Evolutionary conservation across 2,113 vertebrate species (phyloP), one percentile per base, ranked within the genome.

Genomic region (Daphoenositta chrysoptera): DNA sequence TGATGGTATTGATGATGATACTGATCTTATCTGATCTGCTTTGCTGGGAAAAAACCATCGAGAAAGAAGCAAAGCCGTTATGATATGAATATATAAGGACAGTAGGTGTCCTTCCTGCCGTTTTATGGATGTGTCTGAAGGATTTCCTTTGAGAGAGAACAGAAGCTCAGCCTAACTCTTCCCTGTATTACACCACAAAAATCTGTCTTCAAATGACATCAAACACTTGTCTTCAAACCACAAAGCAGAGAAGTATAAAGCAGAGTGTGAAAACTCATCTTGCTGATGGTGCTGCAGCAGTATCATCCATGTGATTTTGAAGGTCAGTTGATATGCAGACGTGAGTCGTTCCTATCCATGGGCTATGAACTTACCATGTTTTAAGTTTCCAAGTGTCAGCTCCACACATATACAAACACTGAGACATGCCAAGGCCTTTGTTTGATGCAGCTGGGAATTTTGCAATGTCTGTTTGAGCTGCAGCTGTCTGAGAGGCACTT

Each of bases 61-160:
- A 48, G 63, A 44, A 80, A 88, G 82, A 68, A 71, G 71, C 17
- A 40, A 86, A 96, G 79, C 9, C 69, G 6, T 71, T 70, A 83
- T 93, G 92, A 87, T 92, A 68, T 86, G 80, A 95, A 95, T 95
- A 44, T 35, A 23, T 92, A 88, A 92, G 96, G 92, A 97, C 68
- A 13, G 90, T 92, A 97, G 92, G 92, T 95, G 96, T 96, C 93
- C 94, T 96, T 96, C 92, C 96, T 95, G 94, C 79, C 47, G 72
- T 87, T 94, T 93, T 92, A 94, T 93, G 93, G 75, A 85, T 47
- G 56, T 16, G 39, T 93, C 88, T 94, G 86, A 94, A 93, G 80
- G 90, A 73, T 95, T 94, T 95, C 57, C 76, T 92, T 84, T 89
- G 86, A 82, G 80, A 89, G 88, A 93, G 85, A 93, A 76, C 72